Base-by-base conservation (phyloP, 2,113 vertebrate species). In the Penelope pileata region DNA sequence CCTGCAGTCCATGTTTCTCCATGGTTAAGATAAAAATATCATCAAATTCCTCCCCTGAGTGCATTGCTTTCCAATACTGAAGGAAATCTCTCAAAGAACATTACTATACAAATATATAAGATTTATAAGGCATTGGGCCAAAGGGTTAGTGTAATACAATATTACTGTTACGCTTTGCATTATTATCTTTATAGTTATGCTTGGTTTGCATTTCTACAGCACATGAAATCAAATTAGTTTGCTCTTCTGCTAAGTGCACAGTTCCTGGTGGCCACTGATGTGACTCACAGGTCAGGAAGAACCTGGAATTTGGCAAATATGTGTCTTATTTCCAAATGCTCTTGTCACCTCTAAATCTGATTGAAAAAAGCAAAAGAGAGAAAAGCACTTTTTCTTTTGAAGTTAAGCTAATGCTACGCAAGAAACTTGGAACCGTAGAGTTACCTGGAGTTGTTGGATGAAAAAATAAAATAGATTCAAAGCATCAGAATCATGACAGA, bases 171-270 rank as follows among this genome's bases (percentile, higher is more conserved):
- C 51, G 75, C 27, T 88, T 86, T 40, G 80, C 86, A 84, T 92
- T 95, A 93, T 95, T 62, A 96, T 74, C 43, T 0, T 88, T 83
- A 95, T 10, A 59, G 79, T 70, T 91, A 56, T 95, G 95, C 91
- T 96, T 95, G 68, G 85, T 96, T 97, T 97, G 90, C 88, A 90
- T 95, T 97, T 96, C 94, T 86, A 90, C 66, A 90, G 90, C 53
- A 53, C 29, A 78, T 53, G 36, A 93, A 96, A 94, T 96, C 83
- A 94, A 93, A 96, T 94, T 90, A 94, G 69, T 67, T 92, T 90
- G 90, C 80, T 91, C 62, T 91, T 96, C 73, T 95, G 90, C 76
- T 92, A 96, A 97, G 80, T 64, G 66, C 90, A 88, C 6, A 1
- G 88, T 42, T 95, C 90, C 80, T 78, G 76, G 48, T 76, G 79